These are phyloP conservation scores for Sebastes matsubarae DNA, from an alignment of 2,797 vertebrate species.

Conservation along the genomic window DNA sequence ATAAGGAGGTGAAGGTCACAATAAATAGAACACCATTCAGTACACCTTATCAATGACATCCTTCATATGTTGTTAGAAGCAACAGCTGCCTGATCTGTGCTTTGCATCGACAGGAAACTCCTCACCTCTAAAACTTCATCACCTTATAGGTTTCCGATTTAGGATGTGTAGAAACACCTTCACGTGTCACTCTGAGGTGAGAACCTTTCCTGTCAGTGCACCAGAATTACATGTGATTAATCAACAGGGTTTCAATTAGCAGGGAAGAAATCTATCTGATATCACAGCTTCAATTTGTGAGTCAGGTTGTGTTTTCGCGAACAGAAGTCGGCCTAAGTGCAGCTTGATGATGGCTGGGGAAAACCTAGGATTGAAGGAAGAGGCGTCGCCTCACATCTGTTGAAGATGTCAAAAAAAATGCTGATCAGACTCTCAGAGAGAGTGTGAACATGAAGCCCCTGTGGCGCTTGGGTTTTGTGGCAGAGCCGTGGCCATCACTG, in stretches of 20 bases:
- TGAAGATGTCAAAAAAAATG: background rate
- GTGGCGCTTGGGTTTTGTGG: background rate
- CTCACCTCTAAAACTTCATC: background rate
- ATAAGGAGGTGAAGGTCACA: background rate
- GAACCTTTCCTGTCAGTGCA: background rate
- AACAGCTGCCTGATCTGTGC: background rate
- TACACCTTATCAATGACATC: background rate
- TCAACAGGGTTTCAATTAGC: background rate
- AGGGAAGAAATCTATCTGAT: background rate
- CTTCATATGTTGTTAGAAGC: background rate
- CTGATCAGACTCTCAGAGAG: background rate
- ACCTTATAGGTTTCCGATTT: background rate
- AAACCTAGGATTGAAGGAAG: background rate
- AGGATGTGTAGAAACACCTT: slow-evolving; percentile 9
- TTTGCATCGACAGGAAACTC: background rate
- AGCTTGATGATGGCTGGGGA: background rate
- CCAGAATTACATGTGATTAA: background rate
- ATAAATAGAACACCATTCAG: background rate
- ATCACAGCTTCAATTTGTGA: background rate
- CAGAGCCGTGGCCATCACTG: background rate
- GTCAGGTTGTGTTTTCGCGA: background rate
- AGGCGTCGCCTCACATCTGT: background rate
- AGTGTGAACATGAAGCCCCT: background rate
- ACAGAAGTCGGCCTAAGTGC: background rate
- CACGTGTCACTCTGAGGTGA: background rate